A percentile compares a stretch with the other conserved stretches of the same genome.
Conservation (phyloP, 2,888 invertebrate genomes). For the Luffia ferchaultella region DNA sequence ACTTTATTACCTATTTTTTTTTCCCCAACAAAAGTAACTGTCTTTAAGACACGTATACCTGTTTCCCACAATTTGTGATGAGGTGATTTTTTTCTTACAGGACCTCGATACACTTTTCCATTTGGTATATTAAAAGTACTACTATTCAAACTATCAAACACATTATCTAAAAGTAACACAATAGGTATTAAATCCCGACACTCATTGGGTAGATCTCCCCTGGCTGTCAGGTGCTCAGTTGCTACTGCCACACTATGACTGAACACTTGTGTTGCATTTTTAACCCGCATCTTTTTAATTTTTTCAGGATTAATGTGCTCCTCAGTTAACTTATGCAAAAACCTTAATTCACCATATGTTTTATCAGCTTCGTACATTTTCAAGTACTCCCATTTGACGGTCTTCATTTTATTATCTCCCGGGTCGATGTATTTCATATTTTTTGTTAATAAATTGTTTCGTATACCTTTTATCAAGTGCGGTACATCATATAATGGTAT, state of each 20-base stretch:
- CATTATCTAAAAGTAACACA: not conserved
- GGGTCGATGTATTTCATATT: not conserved
- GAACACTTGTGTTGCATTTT: slow-evolving; percentile 7
- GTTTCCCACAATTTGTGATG: not conserved
- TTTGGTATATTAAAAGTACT: not conserved
- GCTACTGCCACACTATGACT: slow-evolving; percentile 2
- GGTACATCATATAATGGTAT: not conserved
- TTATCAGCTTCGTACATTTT: not conserved
- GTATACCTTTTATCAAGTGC: not conserved
- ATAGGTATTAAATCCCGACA: not conserved
- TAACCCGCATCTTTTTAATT: slow-evolving; percentile 10
- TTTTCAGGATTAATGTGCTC: slow-evolving; percentile 7
- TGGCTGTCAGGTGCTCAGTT: not conserved
- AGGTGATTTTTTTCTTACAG: not conserved
- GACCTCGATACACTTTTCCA: not conserved
- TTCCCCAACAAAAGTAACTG: not conserved
- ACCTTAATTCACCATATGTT: not conserved
- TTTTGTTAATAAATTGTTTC: not conserved
- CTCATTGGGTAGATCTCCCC: not conserved
- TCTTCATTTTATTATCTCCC: not conserved
- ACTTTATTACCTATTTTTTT: not conserved
- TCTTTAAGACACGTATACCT: not conserved
- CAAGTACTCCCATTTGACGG: not conserved
- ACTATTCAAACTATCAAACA: not conserved
- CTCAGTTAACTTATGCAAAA: slow-evolving; percentile 2